Evolutionary conservation across 2,797 vertebrate genomes (phyloP).

Genomic region (Pachyuromys duprasi): DNA sequence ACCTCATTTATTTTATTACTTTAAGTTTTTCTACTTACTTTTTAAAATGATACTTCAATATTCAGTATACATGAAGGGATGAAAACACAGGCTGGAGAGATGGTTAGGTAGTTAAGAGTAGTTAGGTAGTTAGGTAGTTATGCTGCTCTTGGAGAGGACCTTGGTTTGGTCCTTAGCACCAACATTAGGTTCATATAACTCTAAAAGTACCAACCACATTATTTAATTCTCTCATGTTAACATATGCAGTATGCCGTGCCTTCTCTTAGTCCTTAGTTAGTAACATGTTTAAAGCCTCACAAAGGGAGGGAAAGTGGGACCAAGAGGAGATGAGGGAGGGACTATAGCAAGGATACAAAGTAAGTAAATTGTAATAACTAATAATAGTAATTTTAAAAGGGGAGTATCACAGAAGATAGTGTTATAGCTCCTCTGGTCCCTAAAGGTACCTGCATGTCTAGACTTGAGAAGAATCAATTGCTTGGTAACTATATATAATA

Average conservation of each 20-base stretch:
- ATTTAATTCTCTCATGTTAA: constrained; percentile 17
- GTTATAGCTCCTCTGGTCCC: background rate
- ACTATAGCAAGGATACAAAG: too few species aligned
- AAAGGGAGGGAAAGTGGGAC: background rate
- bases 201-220: background rate
- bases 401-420: background rate
- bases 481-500: constrained; percentile 23
- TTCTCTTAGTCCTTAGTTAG: background rate
- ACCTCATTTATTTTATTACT: background rate
- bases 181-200: background rate
- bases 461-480: background rate
- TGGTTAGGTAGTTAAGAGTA: background rate
- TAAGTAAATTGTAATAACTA: too few species aligned
- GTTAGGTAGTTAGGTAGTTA: background rate
- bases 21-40: background rate
- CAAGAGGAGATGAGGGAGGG: too few species aligned
- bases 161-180: background rate
- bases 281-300: background rate
- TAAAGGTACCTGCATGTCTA: background rate
- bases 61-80: constrained; percentile 25
- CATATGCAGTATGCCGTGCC: background rate
- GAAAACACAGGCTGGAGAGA: background rate
- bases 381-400: background rate
- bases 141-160: background rate
- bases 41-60: background rate